Conservation (phyloP, 2,113 vertebrate genomes). For the Lathamus discolor region DNA sequence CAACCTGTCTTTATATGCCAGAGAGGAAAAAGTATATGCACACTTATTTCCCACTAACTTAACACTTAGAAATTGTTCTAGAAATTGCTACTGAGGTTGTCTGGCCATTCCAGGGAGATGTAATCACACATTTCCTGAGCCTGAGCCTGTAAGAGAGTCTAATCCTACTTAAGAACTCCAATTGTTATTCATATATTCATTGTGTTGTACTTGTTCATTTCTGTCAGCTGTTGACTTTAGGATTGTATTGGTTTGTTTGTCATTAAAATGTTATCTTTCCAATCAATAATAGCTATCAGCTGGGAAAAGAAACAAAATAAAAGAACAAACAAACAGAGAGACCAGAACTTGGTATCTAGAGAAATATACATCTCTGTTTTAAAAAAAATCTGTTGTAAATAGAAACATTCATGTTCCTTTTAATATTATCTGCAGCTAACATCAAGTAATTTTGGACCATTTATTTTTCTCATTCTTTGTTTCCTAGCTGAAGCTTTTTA, state of each 20-base stretch:
- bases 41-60: not conserved
- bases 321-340: not conserved
- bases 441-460: not conserved
- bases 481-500: not conserved
- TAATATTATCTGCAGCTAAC: not conserved
- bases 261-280: slow-evolving; percentile 45
- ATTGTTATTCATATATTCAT: slow-evolving; percentile 64
- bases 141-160: not conserved
- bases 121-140: not conserved
- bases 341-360: not conserved
- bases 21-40: not conserved
- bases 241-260: slow-evolving; percentile 48
- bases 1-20: not conserved
- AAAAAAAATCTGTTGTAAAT: not conserved
- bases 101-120: not conserved
- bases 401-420: not conserved
- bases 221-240: slow-evolving; percentile 51
- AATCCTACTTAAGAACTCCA: not conserved
- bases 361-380: not conserved
- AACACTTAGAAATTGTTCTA: not conserved
- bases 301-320: slow-evolving; percentile 8
- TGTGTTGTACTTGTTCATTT: slow-evolving; percentile 39
- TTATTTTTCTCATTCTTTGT: not conserved
- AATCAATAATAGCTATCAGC: slow-evolving; percentile 64
- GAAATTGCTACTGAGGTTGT: not conserved